Evolutionary conservation across 2,888 invertebrate species (phyloP), one percentile per base, ranked within the genome.

Genomic region (Chymomyza procnemis): DNA sequence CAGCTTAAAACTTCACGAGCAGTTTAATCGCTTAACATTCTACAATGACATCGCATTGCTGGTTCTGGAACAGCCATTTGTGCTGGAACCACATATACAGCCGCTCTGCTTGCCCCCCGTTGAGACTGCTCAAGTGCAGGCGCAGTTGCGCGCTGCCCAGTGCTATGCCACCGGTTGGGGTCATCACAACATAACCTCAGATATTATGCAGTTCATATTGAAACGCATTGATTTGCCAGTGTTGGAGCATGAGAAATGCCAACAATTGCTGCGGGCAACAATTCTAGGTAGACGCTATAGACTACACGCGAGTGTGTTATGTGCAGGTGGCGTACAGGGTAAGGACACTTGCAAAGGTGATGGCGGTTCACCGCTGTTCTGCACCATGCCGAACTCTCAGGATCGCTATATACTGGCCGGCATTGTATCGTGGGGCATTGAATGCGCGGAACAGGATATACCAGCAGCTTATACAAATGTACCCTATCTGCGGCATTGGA

Each of bases 281-380:
- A 91, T 95, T 1, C 91, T 96, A 0, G 95, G 96, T 0, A 90
- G 90, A 0, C 92, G 92, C 82, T 96, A 94, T 88, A 76, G 90
- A 41, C 91, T 96, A 1, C 93, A 95, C 79, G 78, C 91, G 0
- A 93, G 94, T 12, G 95, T 96, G 89, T 92, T 95, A 69, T 96
- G 96, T 81, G 96, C 96, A 0, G 96, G 96, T 0, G 96, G 96
- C 0, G 94, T 94, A 74, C 71, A 88, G 0, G 94, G 94, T 19
- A 93, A 92, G 77, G 89, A 90, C 57, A 87, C 88, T 0, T 90
- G 90, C 61, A 73, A 89, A 14, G 89, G 91, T 2, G 96, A 96
- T 81, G 96, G 96, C 0, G 96, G 96, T 0, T 94, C 95, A 4
- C 95, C 96, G 0, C 89, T 96, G 3, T 94, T 95, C n/a, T 96